These are phyloP conservation scores for Psittacara wagleri DNA, from an alignment of 2,113 vertebrate species.

Conservation along the genomic window DNA sequence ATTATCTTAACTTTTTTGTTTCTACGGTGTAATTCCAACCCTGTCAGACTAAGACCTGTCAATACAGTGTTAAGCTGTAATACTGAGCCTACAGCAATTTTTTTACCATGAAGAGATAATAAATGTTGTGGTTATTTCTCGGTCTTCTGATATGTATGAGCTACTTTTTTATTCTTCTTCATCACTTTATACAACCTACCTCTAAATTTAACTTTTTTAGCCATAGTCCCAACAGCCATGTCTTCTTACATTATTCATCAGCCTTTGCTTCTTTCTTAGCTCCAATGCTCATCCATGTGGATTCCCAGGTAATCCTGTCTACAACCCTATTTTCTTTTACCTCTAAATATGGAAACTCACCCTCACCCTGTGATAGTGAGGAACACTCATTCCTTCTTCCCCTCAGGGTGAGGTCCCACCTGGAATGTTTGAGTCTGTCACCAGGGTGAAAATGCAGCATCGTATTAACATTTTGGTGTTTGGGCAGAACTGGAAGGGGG, in stretches of 20 bases:
- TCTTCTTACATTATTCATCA: not conserved
- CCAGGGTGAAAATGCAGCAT: not conserved
- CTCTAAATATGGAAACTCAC: not conserved
- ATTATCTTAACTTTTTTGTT: not conserved
- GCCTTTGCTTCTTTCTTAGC: not conserved
- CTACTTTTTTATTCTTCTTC: not conserved
- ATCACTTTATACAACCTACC: not conserved
- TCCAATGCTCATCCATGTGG: not conserved
- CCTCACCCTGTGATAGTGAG: not conserved
- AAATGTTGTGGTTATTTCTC: not conserved
- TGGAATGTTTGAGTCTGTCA: not conserved
- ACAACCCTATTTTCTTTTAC: not conserved
- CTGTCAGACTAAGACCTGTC: not conserved
- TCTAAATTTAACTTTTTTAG: not conserved
- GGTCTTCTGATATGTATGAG: not conserved
- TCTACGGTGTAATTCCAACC: not conserved
- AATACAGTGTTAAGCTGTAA: not conserved
- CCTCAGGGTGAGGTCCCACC: not conserved
- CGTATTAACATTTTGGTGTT: rapidly evolving
- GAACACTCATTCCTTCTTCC: not conserved
- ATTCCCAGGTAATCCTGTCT: not conserved
- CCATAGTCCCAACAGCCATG: not conserved
- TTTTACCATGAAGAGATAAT: not conserved
- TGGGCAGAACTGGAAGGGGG: not conserved
- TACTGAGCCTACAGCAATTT: not conserved